Base-by-base conservation (phyloP, 2,797 vertebrate genomes). In the Naso thynnoides region DNA sequence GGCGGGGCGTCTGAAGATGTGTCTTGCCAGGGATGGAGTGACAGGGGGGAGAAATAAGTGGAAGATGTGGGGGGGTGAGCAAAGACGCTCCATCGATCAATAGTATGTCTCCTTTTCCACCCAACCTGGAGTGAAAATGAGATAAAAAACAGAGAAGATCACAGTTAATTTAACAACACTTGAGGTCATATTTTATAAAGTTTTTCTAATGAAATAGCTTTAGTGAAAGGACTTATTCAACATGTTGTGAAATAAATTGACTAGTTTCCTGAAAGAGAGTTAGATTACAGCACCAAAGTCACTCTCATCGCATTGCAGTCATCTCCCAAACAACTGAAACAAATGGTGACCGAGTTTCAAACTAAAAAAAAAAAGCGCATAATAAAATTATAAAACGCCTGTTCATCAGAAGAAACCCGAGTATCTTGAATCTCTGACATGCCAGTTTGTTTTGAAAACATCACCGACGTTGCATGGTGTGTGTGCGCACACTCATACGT, bases 61-160 rank as follows among this genome's bases (percentile, higher is more conserved):
- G 86, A 88, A 83, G 85, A 91, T 90, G 91, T 76, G 70, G 79
- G 87, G 91, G 85, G 69, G 67, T 69, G 91, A 92, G 88, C 90
- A 74, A 84, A 90, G 88, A 88, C 55, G 86, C 80, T 86, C 89
- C 74, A 27, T 89, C 26, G 87, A 94, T 95, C 94, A 95, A 95
- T 95, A 95, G 84, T 95, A 95, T 33, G 95, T 95, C 90, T 96
- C 95, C 88, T 16, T 95, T 74, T 96, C 95, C 93, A 95, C 94
- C 95, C 95, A 95, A 86, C 95, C 95, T 95, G 91, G 42, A 87
- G 57, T 8, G 73, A 18, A 75, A 73, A 71, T 36, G 31, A 88
- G 78, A 76, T 33, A 67, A 29, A 63, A 76, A 13, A 42, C 4
- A 21, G 23, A 60, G 69, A 36, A 76, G 68, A 27, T 71, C 1